phyloP scores from a whole-genome alignment of 2,113 vertebrate genomes.

The Ceratotherium simum region DNA sequence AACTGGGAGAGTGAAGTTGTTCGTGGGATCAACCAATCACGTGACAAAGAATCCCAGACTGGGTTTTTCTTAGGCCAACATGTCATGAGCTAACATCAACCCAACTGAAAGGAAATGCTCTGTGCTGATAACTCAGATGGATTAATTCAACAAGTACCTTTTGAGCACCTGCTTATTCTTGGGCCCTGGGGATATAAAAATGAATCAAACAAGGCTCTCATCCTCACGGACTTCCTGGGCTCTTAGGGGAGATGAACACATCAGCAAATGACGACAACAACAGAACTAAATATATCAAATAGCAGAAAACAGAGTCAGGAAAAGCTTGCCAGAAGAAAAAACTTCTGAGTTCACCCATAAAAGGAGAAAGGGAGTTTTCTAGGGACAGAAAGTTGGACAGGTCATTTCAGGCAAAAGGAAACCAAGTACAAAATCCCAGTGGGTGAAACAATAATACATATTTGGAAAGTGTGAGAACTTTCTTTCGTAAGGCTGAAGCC shows the following conservation, averaged over 20 bases:
- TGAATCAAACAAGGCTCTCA: background rate
- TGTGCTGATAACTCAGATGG: too few relatives aligned
- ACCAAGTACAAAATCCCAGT: background rate
- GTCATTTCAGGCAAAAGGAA: background rate
- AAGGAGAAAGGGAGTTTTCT: background rate
- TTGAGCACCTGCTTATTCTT: background rate
- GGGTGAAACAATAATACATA: background rate
- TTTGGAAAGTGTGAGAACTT: background rate
- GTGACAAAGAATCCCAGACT: background rate
- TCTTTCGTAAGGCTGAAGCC: background rate
- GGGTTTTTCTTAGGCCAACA: background rate
- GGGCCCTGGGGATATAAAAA: background rate
- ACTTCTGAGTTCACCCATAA: background rate
- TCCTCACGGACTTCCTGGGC: background rate
- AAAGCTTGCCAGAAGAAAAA: background rate
- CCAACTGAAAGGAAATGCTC: background rate
- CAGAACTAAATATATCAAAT: background rate
- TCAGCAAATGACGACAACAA: background rate
- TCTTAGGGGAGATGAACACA: background rate
- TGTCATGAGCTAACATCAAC: background rate
- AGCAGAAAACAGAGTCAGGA: background rate
- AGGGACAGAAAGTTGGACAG: background rate
- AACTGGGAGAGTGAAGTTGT: background rate
- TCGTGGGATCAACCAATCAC: background rate
- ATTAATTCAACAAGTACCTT: background rate